A percentile compares a stretch with the other conserved stretches of the same genome.
These are phyloP conservation scores for Microdon myrmicae DNA, from an alignment of 2,888 invertebrate genomes.

Conservation along the genomic window DNA sequence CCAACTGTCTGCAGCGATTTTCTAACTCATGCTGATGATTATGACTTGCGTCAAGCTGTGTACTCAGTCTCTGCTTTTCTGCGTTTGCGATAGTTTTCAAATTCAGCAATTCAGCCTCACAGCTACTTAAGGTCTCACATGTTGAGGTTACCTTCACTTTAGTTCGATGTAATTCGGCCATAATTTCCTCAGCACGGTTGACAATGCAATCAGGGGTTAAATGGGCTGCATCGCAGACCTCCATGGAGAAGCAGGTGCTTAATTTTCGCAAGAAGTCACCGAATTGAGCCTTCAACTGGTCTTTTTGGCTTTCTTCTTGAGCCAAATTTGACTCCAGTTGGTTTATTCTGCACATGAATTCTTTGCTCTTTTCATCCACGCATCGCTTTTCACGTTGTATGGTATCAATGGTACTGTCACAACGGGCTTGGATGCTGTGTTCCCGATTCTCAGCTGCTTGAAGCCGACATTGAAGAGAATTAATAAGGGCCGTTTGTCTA, in stretches of 20 bases:
- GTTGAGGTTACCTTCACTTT: slow-evolving; percentile 69
- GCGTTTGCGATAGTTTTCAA: slow-evolving; percentile 63
- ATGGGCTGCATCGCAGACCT: slow-evolving; percentile 75
- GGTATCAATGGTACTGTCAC: slow-evolving; percentile 78
- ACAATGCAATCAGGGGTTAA: slow-evolving; percentile 77
- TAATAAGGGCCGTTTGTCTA: slow-evolving; percentile 82
- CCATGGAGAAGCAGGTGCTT: slow-evolving; percentile 77
- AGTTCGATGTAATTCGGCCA: slow-evolving; percentile 76
- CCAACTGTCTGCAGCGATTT: slow-evolving; percentile 77
- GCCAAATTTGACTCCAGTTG: slow-evolving; percentile 78
- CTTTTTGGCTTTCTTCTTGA: slow-evolving; percentile 80
- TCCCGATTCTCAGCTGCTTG: slow-evolving; percentile 83
- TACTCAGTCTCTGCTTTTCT: slow-evolving; percentile 80
- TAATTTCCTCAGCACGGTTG: slow-evolving; percentile 81
- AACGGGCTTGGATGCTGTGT: slow-evolving; percentile 72
- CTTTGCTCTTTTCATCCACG: slow-evolving; percentile 81
- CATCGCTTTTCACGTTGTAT: slow-evolving; percentile 78
- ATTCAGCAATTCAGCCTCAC: slow-evolving; percentile 64
- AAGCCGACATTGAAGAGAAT: slow-evolving; percentile 81
- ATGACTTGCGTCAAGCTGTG: slow-evolving; percentile 69
- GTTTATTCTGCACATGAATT: slow-evolving; percentile 79
- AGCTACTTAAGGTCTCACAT: slow-evolving; percentile 67
- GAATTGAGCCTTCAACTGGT: slow-evolving; percentile 73
- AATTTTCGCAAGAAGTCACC: slow-evolving; percentile 79
- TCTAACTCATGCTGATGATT: slow-evolving; percentile 77